Evolutionary conservation across 2,113 vertebrate species (phyloP), one percentile per base, ranked within the genome.

Genomic region (Leiothrix lutea): DNA sequence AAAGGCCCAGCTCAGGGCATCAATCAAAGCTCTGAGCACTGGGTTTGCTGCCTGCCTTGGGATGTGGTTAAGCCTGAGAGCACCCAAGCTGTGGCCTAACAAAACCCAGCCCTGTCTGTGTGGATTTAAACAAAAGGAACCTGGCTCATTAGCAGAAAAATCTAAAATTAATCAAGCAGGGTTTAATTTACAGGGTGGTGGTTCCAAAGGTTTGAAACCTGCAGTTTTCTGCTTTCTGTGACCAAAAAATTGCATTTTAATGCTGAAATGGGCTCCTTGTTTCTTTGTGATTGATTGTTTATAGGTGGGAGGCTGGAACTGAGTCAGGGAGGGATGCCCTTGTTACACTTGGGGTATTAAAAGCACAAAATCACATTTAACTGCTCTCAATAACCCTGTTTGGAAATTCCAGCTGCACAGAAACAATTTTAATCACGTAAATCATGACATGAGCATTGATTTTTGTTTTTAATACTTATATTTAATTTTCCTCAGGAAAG

Each of bases 141-240:
- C 50, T 35, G 66, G 33, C 8, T 93, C 26, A 1, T 56, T 24
- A 29, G 12, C 40, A 69, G 75, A 11, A 67, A 78, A 81, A 80
- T 51, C 69, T 71, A 2, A 62, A 83, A 85, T 78, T 16, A 38
- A 85, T 45, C 64, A 1, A 6, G 47, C 64, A 23, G 48, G 21
- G 25, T 66, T 94, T 84, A n/a, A 71, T 86, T 71, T 33, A 20
- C 51, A 29, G 5, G 9, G 5, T 31, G 31, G 11, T 18, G 75
- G 44, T 38, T 54, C 67, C 56, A 86, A 8, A 42, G 35, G 77
- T 24, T 66, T 80, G 72, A 44, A 74, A 84, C 44, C 16, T 7
- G 4, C 8, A 0, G 4, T 84, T 87, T 78, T 69, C 26, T 19
- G 0, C 26, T 8, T 14, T 2, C 3, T 35, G 38, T 42, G 33